Evolutionary conservation across 2,888 invertebrate genomes (phyloP).

Genomic region (Strigamia maritima): DNA sequence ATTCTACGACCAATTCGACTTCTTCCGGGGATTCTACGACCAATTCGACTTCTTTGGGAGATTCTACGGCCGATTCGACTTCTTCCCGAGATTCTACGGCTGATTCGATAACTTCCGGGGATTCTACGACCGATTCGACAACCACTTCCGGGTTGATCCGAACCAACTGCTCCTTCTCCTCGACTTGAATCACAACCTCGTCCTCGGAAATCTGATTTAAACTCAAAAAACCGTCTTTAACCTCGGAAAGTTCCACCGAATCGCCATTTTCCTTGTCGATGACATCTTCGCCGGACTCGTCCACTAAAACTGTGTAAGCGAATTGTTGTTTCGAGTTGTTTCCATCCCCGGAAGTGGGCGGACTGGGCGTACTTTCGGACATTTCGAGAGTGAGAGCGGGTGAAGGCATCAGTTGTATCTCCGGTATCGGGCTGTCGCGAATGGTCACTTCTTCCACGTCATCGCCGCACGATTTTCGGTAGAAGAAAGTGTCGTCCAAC

Average conservation of each 20-base stretch:
- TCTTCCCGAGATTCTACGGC: too few species aligned
- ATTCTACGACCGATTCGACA: neutral
- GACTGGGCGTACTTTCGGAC: conserved; percentile 40
- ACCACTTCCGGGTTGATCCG: neutral
- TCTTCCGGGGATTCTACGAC: neutral
- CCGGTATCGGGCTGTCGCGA: neutral
- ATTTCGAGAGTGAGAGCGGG: neutral
- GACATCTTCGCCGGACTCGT: conserved; percentile 35
- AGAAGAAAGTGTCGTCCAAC: neutral
- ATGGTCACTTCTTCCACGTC: neutral
- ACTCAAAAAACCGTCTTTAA: neutral
- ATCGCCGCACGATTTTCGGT: neutral
- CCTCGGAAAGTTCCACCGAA: neutral
- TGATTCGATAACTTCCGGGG: too few species aligned
- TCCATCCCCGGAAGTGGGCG: conserved; percentile 36
- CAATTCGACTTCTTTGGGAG: too few species aligned
- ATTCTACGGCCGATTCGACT: too few species aligned
- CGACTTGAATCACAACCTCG: neutral
- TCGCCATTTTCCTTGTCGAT: neutral
- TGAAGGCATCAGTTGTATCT: neutral
- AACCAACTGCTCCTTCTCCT: neutral
- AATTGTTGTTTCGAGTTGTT: conserved; percentile 20
- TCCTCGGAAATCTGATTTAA: neutral
- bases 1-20: too few species aligned
- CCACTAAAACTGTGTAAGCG: conserved; percentile 38